Base-by-base conservation (phyloP, 2,888 invertebrate species). In the Latrodectus elegans region DNA sequence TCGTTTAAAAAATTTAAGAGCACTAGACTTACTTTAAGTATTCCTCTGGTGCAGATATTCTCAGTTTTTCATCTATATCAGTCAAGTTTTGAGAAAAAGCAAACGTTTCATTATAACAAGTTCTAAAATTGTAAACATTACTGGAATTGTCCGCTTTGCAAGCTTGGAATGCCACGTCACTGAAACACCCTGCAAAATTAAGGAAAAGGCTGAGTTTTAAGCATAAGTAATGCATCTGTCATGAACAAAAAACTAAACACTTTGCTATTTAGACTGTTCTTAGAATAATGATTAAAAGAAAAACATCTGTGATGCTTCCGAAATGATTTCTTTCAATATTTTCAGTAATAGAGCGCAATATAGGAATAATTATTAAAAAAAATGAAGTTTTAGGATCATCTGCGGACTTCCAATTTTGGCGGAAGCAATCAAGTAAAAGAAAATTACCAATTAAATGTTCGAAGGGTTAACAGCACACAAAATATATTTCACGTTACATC, bases 31-130 rank as follows among this genome's bases (percentile, higher is more conserved):
- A 90, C 90, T 90, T 89, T 14, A 90, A 79, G 67, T 89, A 90
- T 78, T 90, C 90, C 70, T 90, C 89, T 0, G 90, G 76, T 11
- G 90, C 86, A 1, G 90, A 89, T 22, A 89, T 55, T 83, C 89
- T 53, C 53, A 22, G 53, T 9, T 53, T 22, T 14, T 89, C 84
- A 1, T 77, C 38, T 0, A 82, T 78, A 10, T 89, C 89, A 3
- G 65, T 73, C 2, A 88, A 22, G 51, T 88, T 88, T 8, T 78
- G 64, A 8, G 79, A 8, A 12, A 79, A 55, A 10, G 89, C 87
- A 49, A 38, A 84, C 1, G 84, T 77, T 49, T 55, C 71, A 49
- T 88, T 86, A 73, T 73, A 88, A 68, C 89, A 89, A 4, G 88
- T 88, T 53, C 89, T 79, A 49, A 80, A 83, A 11, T 86, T 82